phyloP scores from a whole-genome alignment of 2,888 invertebrate genomes.

The Salpingus planirostris region DNA sequence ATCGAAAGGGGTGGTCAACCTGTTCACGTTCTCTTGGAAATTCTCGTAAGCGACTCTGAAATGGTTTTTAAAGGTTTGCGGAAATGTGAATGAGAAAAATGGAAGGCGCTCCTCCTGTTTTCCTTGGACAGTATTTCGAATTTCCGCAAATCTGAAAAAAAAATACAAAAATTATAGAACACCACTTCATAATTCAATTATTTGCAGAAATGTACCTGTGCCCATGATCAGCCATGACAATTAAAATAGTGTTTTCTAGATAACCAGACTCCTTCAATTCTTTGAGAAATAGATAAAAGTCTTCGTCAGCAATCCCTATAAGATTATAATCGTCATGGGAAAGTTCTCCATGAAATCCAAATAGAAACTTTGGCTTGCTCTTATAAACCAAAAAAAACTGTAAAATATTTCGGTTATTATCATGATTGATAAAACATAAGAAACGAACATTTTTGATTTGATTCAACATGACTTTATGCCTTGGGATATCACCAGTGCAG shows the following conservation, averaged over 20 bases:
- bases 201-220: conserved; percentile 50
- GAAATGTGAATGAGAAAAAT: conserved; percentile 72
- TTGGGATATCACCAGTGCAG: conserved; percentile 64
- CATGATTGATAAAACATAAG: background rate
- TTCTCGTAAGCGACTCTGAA: conserved; percentile 54
- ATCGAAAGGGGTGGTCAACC: conserved; percentile 82
- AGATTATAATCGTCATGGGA: conserved; percentile 80
- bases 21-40: conserved; percentile 55
- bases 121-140: conserved; percentile 81
- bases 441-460: conserved; percentile 54
- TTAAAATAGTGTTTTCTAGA: conserved; percentile 71
- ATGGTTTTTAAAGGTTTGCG: conserved; percentile 54
- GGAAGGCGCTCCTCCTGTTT: conserved; percentile 88
- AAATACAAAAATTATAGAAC: background rate
- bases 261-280: conserved; percentile 51
- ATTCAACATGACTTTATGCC: conserved; percentile 59
- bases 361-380: conserved; percentile 66
- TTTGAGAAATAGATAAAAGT: conserved; percentile 57
- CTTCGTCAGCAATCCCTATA: conserved; percentile 69
- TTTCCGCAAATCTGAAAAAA: conserved; percentile 58
- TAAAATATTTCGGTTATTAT: too few relatives aligned
- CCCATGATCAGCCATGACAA: conserved; percentile 92
- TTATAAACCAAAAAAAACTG: conserved; percentile 54
- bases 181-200: background rate
- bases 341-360: conserved; percentile 82